Percentiles rank a stretch among this genome's conserved stretches.
phyloP scores from a whole-genome alignment of 37 sponge, comb jelly and placozoan genomes.

The Corticium candelabrum region DNA sequence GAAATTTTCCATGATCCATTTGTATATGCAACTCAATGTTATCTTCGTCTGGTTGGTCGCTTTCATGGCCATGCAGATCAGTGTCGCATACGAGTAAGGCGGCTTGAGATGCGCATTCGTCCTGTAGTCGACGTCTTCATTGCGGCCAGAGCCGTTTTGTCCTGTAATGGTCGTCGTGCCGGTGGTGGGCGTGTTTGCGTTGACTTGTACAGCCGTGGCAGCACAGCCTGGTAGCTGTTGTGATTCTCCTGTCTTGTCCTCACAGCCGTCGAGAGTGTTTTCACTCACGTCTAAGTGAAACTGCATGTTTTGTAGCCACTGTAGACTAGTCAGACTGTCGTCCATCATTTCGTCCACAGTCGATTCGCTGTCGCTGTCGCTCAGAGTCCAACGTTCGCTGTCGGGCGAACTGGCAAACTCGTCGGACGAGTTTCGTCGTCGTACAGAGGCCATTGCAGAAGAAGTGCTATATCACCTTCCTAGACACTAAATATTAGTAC shows the following conservation, averaged over 20 bases:
- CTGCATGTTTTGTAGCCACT: conserved; percentile 66
- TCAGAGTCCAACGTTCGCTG: too few species aligned
- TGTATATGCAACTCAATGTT: conserved; percentile 65
- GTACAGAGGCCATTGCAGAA: too few species aligned
- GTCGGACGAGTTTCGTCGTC: too few species aligned
- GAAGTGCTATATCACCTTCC: too few species aligned
- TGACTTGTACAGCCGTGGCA: neutral
- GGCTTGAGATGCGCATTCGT: conserved; percentile 47
- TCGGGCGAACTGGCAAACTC: too few species aligned
- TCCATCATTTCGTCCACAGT: conserved; percentile 34
- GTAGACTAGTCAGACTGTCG: conserved; percentile 67
- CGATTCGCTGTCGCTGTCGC: neutral
- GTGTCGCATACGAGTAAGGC: conserved; percentile 68
- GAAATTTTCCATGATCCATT: conserved; percentile 86
- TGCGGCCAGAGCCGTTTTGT: neutral
- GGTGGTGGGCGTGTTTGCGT: neutral
- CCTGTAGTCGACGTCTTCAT: conserved; percentile 20
- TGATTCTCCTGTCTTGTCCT: neutral
- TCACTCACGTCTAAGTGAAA: neutral
- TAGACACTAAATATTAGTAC: too few species aligned
- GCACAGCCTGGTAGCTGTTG: too few species aligned
- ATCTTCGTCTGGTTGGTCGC: conserved; percentile 35
- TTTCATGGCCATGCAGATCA: conserved; percentile 74
- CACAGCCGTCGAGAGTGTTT: too few species aligned
- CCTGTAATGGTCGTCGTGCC: neutral